Evolutionary conservation across 1,140 invertebrate genomes (phyloP), one percentile per base, ranked within the genome.

Genomic region (Drosophila orena): DNA sequence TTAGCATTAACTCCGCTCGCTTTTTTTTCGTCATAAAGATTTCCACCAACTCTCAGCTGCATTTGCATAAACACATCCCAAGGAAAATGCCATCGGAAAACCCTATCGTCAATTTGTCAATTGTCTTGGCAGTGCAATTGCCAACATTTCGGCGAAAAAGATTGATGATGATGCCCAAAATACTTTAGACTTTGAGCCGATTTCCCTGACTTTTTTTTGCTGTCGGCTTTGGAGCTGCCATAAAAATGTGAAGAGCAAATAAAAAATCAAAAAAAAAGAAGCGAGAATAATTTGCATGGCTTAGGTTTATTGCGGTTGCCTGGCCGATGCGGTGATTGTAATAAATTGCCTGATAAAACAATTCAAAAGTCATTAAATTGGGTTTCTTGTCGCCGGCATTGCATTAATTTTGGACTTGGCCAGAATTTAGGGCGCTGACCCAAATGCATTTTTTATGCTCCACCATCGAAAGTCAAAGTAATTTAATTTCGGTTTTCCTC

Each of bases 281-380:
- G n/a, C 2, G 34, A 38, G 47, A 35, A 22, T 55, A 75, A 76
- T 76, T 76, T 75, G 53, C 60, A 76, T 76, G 40, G 71, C 71
- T 75, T 49, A 66, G 53, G 60, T 66, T 76, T 75, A 76, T 66
- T 76, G 71, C 53, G 72, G 71, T 76, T 66, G 53, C 37, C 50
- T 53, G 64, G 49, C 35, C 62, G 42, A 27, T 24, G 64, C 49
- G 69, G 49, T 66, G 72, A 52, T 66, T 75, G 71, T 75, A 76
- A 76, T 76, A 75, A 75, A 76, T 75, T 75, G 62, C 66, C 72
- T 66, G 71, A 76, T 75, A 76, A 76, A 76, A 76, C 71, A 76
- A 76, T 76, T 74, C 61, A 75, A 75, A 76, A 76, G 72, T 57
- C 72, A 76, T 76, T 75, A 76, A 75, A 76, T 49, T 61, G 22